phyloP scores from a whole-genome alignment of 2,113 vertebrate species.

The Phalacrocorax pelagicus region DNA sequence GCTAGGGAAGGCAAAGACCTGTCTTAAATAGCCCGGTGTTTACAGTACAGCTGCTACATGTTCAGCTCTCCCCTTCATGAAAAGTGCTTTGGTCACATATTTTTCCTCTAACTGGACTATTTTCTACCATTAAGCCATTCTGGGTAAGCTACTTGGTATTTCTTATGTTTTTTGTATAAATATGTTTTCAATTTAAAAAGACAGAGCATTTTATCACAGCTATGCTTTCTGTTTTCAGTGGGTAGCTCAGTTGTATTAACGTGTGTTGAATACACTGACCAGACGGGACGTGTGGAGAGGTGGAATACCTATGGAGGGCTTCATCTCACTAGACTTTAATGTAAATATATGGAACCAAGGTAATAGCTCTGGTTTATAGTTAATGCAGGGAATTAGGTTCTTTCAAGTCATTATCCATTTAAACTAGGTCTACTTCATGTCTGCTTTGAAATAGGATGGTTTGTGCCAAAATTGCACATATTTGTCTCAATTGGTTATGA shows the following conservation, averaged over 20 bases:
- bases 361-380: not conserved
- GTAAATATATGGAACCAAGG: not conserved
- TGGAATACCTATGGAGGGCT: not conserved
- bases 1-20: not conserved
- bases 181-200: not conserved
- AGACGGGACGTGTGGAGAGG: not conserved
- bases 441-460: not conserved
- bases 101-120: not conserved
- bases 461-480: not conserved
- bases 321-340: not conserved
- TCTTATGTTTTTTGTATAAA: not conserved
- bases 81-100: not conserved
- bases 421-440: not conserved
- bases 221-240: not conserved
- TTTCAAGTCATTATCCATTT: not conserved
- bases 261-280: not conserved
- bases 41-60: not conserved
- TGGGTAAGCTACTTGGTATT: not conserved
- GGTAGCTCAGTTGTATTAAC: not conserved
- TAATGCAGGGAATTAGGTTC: not conserved
- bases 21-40: not conserved
- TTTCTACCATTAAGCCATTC: not conserved
- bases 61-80: not conserved
- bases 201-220: not conserved
- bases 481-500: not conserved